Evolutionary conservation across 2,888 invertebrate species (phyloP).

Genomic region (Neria commutata): DNA sequence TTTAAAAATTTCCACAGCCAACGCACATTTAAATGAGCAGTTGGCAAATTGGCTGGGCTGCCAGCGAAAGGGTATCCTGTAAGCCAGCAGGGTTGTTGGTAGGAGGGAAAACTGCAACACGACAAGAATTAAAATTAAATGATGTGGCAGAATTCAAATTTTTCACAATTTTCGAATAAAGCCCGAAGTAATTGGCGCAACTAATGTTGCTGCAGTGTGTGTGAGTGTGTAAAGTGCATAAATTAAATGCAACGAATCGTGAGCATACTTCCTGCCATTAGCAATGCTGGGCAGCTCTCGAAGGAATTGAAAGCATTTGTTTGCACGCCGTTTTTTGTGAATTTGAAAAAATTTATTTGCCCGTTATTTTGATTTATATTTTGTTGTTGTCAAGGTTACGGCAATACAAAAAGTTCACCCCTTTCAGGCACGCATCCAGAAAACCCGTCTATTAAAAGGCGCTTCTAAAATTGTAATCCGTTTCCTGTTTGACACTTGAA

Average conservation of each 20-base stretch:
- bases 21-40: conserved; percentile 28
- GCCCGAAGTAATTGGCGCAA: conserved; percentile 42
- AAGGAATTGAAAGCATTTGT: no score
- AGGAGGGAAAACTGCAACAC: conserved; percentile 16
- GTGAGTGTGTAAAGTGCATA: conserved; percentile 17
- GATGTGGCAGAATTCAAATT: conserved; percentile 59
- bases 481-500: conserved; percentile 18
- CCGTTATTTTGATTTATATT: no score
- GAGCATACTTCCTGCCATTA: conserved; percentile 29
- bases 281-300: no score
- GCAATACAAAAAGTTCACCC: no score
- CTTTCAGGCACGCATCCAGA: no score
- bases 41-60: conserved; percentile 2
- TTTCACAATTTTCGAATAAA: conserved; percentile 40
- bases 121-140: conserved; percentile 48
- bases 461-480: neutral
- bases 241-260: conserved; percentile 38
- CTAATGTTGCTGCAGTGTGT: conserved; percentile 38
- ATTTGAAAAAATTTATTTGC: neutral
- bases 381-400: no score
- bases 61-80: neutral
- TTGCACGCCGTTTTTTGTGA: conserved; percentile 22
- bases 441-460: no score
- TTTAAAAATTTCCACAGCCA: conserved; percentile 52
- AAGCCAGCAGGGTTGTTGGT: conserved; percentile 12